phyloP scores from a whole-genome alignment of 1,140 invertebrate genomes.

The Diorhabda elongata region DNA sequence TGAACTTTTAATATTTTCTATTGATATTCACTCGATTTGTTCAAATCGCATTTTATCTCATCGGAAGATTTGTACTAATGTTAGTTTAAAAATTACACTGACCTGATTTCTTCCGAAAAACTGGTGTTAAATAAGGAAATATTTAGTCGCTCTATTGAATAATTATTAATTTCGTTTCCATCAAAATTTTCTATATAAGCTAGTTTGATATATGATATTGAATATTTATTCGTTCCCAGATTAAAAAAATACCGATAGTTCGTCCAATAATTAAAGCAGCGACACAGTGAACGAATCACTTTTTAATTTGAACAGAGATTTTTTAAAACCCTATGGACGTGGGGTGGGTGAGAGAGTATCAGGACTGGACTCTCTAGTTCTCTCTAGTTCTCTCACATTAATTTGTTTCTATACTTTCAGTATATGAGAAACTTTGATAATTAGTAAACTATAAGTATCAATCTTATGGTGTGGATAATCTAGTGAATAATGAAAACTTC shows the following conservation, averaged over 20 bases:
- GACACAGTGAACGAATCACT: slow-evolving; percentile 17
- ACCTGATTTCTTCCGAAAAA: background rate
- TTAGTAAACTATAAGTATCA: too few species aligned
- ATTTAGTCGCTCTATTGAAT: background rate
- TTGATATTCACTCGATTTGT: too few species aligned
- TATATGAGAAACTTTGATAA: too few species aligned
- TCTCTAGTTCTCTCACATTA: too few species aligned
- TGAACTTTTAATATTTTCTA: too few species aligned
- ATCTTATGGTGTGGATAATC: too few species aligned
- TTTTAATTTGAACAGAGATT: slow-evolving; percentile 37
- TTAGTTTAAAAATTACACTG: background rate
- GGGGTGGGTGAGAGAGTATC: slow-evolving; percentile 19
- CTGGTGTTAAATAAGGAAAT: background rate
- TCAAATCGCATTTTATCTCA: too few species aligned
- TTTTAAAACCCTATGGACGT: slow-evolving; percentile 22
- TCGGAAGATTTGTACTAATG: background rate
- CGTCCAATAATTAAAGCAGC: slow-evolving; percentile 15
- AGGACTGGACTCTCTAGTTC: background rate
- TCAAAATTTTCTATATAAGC: background rate
- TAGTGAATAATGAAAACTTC: too few species aligned
- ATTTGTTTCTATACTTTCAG: too few species aligned
- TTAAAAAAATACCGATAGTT: slow-evolving; percentile 11
- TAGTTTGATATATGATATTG: background rate
- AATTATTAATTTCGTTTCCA: background rate
- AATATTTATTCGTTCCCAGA: background rate